A percentile compares a stretch with the other conserved stretches of the same genome.
Conservation (phyloP, 2,888 invertebrate genomes). For the Incurvaria masculella region DNA sequence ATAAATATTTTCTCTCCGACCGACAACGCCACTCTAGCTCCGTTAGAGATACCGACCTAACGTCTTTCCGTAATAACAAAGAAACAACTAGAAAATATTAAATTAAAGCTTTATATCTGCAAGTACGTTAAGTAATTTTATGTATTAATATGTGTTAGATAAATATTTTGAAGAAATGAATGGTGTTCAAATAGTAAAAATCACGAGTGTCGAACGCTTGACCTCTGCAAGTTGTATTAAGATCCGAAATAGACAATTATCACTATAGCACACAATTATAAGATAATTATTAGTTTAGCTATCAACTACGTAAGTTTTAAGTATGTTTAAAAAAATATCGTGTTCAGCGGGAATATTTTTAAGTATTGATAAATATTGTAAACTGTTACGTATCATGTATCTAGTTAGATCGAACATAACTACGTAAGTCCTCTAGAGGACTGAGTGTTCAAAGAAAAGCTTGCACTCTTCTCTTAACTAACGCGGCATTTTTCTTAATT, state of each 20-base stretch:
- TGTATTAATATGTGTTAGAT: constrained; percentile 35
- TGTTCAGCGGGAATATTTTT: constrained; percentile 53
- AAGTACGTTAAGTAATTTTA: constrained; percentile 37
- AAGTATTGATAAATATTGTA: constrained; percentile 47
- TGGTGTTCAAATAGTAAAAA: constrained; percentile 48
- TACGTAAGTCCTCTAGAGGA: constrained; percentile 51
- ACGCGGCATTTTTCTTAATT: constrained; percentile 42
- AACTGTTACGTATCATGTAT: constrained; percentile 48
- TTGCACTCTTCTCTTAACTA: constrained; percentile 44
- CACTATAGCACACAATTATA: constrained; percentile 44
- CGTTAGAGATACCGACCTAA: constrained; percentile 28
- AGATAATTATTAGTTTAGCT: constrained; percentile 46
- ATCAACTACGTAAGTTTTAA: constrained; percentile 36
- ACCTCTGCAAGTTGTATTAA: constrained; percentile 1
- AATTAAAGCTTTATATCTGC: constrained; percentile 37
- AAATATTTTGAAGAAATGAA: constrained; percentile 34
- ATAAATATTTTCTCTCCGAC: constrained; percentile 30
- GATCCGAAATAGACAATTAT: constrained; percentile 12
- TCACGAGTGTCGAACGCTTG: constrained; percentile 1
- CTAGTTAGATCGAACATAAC: constrained; percentile 23
- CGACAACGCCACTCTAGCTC: constrained; percentile 14
- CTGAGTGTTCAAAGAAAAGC: constrained; percentile 47
- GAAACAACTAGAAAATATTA: constrained; percentile 20
- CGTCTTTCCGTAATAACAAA: not conserved
- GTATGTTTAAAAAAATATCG: constrained; percentile 45